phyloP scores from a whole-genome alignment of 92 coral and sea anemone species.

The Palythoa caribaeorum region DNA sequence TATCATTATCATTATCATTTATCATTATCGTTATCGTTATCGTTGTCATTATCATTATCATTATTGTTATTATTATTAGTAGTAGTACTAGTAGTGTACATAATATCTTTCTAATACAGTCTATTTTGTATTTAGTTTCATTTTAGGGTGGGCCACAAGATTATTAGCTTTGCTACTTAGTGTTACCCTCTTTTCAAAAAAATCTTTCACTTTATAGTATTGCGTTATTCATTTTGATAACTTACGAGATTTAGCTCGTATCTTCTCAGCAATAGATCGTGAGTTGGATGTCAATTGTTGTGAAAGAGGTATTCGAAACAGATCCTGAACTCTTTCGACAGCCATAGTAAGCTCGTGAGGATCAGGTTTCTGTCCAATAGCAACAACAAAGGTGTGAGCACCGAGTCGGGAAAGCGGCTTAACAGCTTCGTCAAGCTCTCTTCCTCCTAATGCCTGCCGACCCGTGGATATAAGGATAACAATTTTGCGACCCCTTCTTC shows the following conservation, averaged over 20 bases:
- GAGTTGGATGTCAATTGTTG: slow-evolving; percentile 3
- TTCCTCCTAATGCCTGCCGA: slow-evolving; percentile 46
- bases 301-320: slow-evolving; percentile 29
- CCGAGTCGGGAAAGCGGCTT: slow-evolving; percentile 69
- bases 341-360: slow-evolving; percentile 62
- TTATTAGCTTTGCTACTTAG: too few species aligned
- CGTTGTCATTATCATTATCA: too few species aligned
- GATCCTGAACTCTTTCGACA: slow-evolving; percentile 51
- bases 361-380: slow-evolving; percentile 68
- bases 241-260: slow-evolving; percentile 39
- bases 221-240: neutral
- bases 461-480: slow-evolving; percentile 83
- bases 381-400: slow-evolving; percentile 77
- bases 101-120: too few species aligned
- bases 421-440: slow-evolving; percentile 57
- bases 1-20: too few species aligned
- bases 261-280: slow-evolving; percentile 35
- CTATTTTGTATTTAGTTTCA: too few species aligned
- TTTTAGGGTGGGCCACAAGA: too few species aligned
- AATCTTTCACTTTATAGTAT: too few species aligned
- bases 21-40: too few species aligned
- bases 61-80: too few species aligned
- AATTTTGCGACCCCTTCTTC: slow-evolving; percentile 79
- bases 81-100: too few species aligned
- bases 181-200: too few species aligned